phyloP scores from a whole-genome alignment of 1,140 invertebrate genomes.

The Bombus huntii region DNA sequence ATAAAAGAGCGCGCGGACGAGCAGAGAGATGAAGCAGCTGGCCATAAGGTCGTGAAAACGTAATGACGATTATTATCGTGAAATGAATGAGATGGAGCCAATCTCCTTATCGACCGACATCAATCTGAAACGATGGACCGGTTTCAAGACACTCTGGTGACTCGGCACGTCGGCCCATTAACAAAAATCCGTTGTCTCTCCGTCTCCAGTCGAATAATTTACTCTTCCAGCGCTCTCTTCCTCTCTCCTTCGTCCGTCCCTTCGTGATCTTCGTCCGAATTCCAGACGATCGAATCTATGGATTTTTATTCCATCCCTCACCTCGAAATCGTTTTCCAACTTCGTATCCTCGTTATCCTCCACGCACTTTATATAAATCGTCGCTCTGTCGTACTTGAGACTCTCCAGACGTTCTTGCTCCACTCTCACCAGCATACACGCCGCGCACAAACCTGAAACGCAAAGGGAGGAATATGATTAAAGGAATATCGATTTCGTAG shows the following conservation, averaged over 20 bases:
- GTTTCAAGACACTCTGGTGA: conserved; percentile 63
- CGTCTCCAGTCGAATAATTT: conserved; percentile 12
- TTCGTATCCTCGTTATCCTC: conserved; percentile 77
- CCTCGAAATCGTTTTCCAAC: conserved; percentile 72
- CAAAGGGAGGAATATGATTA: conserved; percentile 11
- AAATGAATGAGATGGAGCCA: conserved; percentile 69
- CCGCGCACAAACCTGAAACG: conserved; percentile 74
- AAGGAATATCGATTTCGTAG: background rate
- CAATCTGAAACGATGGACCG: conserved; percentile 66
- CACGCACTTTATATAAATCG: conserved; percentile 78
- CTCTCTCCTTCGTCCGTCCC: background rate
- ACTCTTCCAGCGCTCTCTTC: background rate
- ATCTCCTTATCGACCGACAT: conserved; percentile 72
- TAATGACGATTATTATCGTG: conserved; percentile 77
- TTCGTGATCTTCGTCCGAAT: background rate
- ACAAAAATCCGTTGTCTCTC: conserved; percentile 54
- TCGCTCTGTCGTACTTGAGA: conserved; percentile 79
- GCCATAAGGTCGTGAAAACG: conserved; percentile 44
- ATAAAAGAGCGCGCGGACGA: background rate
- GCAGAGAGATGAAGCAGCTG: conserved; percentile 36
- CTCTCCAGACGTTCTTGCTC: conserved; percentile 78
- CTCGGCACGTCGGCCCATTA: conserved; percentile 64
- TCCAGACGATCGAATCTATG: background rate
- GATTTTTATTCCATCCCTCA: conserved; percentile 53
- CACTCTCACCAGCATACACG: conserved; percentile 75